Evolutionary conservation across 2,888 invertebrate genomes (phyloP), one percentile per base, ranked within the genome.

Genomic region (Coelopa pilipes): DNA sequence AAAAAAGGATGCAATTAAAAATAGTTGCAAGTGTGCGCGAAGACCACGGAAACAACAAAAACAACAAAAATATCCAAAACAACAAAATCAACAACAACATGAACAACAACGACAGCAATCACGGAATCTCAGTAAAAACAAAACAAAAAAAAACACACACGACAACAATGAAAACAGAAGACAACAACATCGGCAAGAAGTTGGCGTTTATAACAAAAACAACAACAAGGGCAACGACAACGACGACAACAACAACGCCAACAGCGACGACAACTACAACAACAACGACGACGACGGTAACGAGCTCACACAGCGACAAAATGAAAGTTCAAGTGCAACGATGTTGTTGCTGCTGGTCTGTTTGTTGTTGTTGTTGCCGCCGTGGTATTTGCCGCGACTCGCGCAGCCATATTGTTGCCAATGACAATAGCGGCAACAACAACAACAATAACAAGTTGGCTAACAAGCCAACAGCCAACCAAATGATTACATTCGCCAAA

Each of bases 1-100:
- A n/a, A 69, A 45, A n/a, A 76, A 74, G 74, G 82, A 81, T 82
- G 82, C 84, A 84, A 84, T 84, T 85, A 85, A 84, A 85, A 84
- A 84, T 85, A 83, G 84, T 85, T 84, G 81, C 81, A 78, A 76
- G 77, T 76, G 74, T 73, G 73, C 74, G 71, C 78, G 53, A 49
- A 49, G 65, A 72, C 45, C 34, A 57, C 59, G 69, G 70, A 63
- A 72, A 74, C 67, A 67, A 55, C 2, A n/a, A 15, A 1, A 53
- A 13, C 53, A 53, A n/a, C 3, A 53, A 53, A 13, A 53, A 53
- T 5, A 53, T 15, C 13, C 10, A 49, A 15, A 53, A 53, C 13
- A 53, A 5, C 10, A 49, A 13, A 49, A 49, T 11, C 49, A 9
- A n/a, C 4, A 53, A 53, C 53, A 53, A 34, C 34, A 34, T 7